phyloP scores from a whole-genome alignment of 2,888 invertebrate genomes.

The Conomelus anceps region DNA sequence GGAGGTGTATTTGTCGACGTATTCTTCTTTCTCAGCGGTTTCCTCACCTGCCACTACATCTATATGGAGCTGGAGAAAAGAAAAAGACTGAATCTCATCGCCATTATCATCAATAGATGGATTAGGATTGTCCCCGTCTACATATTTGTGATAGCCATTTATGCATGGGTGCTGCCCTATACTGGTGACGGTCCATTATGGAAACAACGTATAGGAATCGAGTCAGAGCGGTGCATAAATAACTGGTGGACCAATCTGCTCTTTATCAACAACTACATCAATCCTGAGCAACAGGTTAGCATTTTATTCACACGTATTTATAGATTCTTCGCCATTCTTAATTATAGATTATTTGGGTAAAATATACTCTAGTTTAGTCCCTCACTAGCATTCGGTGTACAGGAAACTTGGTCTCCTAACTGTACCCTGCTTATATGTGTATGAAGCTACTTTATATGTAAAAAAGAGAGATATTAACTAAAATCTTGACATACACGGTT shows the following conservation, averaged over 20 bases:
- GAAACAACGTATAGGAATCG: constrained; percentile 15
- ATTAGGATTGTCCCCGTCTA: constrained; percentile 36
- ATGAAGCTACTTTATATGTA: too few species aligned
- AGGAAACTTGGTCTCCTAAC: too few species aligned
- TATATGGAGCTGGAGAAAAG: constrained; percentile 32
- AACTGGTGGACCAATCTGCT: constrained; percentile 38
- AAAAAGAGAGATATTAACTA: too few species aligned
- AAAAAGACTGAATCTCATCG: constrained; percentile 32
- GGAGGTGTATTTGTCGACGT: constrained; percentile 37
- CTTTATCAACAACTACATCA: constrained; percentile 37
- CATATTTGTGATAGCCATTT: constrained; percentile 33
- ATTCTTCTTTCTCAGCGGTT: constrained; percentile 37
- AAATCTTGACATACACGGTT: too few species aligned
- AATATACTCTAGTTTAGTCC: too few species aligned
- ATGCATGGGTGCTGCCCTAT: constrained; percentile 33
- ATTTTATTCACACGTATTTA: background rate
- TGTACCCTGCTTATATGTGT: too few species aligned
- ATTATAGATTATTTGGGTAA: background rate
- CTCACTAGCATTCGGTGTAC: too few species aligned
- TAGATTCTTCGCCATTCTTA: too few species aligned
- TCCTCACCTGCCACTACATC: constrained; percentile 35
- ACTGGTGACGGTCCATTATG: constrained; percentile 28
- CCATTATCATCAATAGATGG: constrained; percentile 34
- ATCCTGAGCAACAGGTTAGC: constrained; percentile 30
- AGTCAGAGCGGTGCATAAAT: constrained; percentile 27